These are phyloP conservation scores for Phyllotreta striolata DNA, from an alignment of 2,888 invertebrate species.

Conservation along the genomic window DNA sequence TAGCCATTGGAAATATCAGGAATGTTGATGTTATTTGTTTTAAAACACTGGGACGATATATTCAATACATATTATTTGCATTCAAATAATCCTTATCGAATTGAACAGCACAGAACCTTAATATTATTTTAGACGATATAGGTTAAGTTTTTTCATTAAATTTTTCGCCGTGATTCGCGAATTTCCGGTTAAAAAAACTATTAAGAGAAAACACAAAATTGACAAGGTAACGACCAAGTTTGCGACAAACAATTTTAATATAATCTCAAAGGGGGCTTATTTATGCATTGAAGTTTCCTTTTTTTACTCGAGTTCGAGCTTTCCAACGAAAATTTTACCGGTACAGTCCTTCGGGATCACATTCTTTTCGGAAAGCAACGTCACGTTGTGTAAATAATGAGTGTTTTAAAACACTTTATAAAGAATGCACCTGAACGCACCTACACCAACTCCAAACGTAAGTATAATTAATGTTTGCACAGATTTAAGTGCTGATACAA, in stretches of 20 bases:
- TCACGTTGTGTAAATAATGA: too few species aligned
- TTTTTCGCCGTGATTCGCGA: slow-evolving; percentile 16
- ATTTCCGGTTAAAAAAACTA: slow-evolving; percentile 31
- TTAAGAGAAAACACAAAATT: slow-evolving; percentile 37
- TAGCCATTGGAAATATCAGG: slow-evolving; percentile 6
- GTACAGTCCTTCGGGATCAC: too few species aligned
- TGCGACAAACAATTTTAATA: slow-evolving; percentile 44
- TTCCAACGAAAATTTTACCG: too few species aligned
- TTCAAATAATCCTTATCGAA: not conserved
- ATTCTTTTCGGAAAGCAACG: too few species aligned
- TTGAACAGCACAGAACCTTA: slow-evolving; percentile 7
- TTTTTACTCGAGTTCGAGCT: too few species aligned
- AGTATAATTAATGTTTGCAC: too few species aligned
- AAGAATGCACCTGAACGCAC: too few species aligned
- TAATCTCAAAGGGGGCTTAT: slow-evolving; percentile 41
- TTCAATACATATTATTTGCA: not conserved
- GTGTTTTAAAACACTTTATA: too few species aligned
- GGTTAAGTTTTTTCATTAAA: slow-evolving; percentile 42
- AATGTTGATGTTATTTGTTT: slow-evolving; percentile 4
- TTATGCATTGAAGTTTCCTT: slow-evolving; percentile 33
- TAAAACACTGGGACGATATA: not conserved
- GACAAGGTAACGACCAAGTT: slow-evolving; percentile 37
- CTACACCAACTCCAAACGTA: too few species aligned
- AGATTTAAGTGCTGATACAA: too few species aligned
- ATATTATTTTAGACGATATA: too few species aligned